A percentile compares a stretch with the other conserved stretches of the same genome.
phyloP scores from a whole-genome alignment of 1,140 invertebrate genomes.

The Aphaenogaster rudis region DNA sequence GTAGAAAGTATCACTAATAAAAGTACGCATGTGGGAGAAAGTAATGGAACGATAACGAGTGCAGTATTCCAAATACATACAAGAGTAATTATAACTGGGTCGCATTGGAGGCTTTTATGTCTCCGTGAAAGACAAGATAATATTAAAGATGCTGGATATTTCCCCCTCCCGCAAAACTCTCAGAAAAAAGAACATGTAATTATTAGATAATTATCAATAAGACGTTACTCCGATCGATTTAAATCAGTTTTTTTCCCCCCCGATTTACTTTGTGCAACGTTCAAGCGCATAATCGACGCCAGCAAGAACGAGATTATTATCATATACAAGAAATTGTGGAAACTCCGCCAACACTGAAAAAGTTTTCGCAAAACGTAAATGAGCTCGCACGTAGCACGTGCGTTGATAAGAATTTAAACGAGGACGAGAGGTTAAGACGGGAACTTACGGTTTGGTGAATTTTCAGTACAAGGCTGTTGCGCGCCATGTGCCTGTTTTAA shows the following conservation, averaged over 20 bases:
- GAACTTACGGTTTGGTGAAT: constrained; percentile 66
- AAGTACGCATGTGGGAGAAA: background rate
- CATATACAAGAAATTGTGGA: background rate
- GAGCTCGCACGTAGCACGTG: background rate
- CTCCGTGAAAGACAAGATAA: background rate
- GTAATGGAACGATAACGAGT: constrained; percentile 21
- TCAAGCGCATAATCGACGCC: background rate
- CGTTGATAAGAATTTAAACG: constrained; percentile 47
- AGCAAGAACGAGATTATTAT: background rate
- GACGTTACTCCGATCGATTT: background rate
- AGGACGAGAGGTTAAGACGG: constrained; percentile 19
- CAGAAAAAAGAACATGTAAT: background rate
- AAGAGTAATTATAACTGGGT: background rate
- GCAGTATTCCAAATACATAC: background rate
- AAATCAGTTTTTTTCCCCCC: background rate
- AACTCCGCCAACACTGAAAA: constrained; percentile 2
- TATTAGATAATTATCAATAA: constrained; percentile 19
- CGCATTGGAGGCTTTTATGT: background rate
- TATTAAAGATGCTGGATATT: background rate
- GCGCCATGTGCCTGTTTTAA: constrained; percentile 29
- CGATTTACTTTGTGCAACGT: background rate
- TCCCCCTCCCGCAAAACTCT: background rate
- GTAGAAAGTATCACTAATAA: constrained; percentile 12
- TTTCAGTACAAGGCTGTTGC: constrained; percentile 69
- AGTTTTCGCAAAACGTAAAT: background rate